These are phyloP conservation scores for Cyanoderma ruficeps DNA, from an alignment of 2,113 vertebrate species.

Conservation along the genomic window DNA sequence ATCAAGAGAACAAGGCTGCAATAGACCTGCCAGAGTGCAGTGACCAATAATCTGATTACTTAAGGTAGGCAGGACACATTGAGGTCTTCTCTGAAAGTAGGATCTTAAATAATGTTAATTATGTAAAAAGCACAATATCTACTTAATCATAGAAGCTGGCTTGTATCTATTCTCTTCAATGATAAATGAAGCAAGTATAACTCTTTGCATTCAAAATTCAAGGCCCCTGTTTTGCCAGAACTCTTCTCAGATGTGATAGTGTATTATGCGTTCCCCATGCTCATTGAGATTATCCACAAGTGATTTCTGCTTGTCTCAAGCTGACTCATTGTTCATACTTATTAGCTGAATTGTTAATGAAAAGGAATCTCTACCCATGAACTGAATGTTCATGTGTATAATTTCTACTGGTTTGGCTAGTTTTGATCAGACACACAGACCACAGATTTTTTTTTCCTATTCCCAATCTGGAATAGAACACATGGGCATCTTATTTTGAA, in stretches of 20 bases:
- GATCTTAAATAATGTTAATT: not conserved
- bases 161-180: not conserved
- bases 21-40: not conserved
- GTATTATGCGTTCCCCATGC: not conserved
- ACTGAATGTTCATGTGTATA: not conserved
- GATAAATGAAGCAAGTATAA: not conserved
- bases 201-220: not conserved
- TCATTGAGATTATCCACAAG: not conserved
- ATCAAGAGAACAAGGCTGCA: not conserved
- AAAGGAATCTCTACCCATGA: not conserved
- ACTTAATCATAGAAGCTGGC: not conserved
- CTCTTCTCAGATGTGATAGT: not conserved
- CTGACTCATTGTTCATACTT: not conserved
- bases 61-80: not conserved
- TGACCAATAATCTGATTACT: not conserved
- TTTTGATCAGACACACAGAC: not conserved
- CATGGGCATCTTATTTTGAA: not conserved
- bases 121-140: not conserved
- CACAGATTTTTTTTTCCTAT: not conserved
- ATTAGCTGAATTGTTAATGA: not conserved
- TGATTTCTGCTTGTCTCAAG: not conserved
- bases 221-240: not conserved
- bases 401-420: not conserved
- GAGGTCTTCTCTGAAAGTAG: not conserved
- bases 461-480: not conserved